These are phyloP conservation scores for Diploscapter pachys DNA, from an alignment of 1,140 invertebrate species.

Conservation along the genomic window DNA sequence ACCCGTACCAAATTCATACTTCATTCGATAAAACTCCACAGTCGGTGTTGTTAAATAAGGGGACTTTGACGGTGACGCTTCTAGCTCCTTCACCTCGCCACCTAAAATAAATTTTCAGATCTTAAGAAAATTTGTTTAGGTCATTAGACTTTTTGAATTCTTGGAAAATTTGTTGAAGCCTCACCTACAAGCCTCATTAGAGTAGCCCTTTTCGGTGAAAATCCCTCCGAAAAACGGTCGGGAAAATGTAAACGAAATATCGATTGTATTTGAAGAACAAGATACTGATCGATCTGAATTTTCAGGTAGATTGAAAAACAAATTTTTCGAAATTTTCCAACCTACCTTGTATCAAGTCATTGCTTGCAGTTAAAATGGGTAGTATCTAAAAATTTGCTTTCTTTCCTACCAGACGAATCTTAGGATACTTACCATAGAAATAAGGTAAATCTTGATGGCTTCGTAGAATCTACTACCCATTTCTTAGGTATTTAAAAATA, in stretches of 20 bases:
- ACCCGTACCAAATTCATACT: constrained; percentile 10
- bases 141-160: neutral
- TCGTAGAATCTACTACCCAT: too few relatives aligned
- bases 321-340: too few relatives aligned
- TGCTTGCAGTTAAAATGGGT: too few relatives aligned
- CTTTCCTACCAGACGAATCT: too few relatives aligned
- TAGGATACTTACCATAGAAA: too few relatives aligned
- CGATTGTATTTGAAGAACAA: constrained; percentile 21
- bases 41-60: constrained; percentile 16
- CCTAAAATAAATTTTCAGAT: constrained; percentile 14
- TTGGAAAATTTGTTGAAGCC: neutral
- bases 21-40: constrained; percentile 28
- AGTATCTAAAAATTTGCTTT: too few relatives aligned
- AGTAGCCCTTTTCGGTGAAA: constrained; percentile 33
- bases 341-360: too few relatives aligned
- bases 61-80: constrained; percentile 18
- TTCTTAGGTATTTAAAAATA: too few relatives aligned
- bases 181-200: constrained; percentile 27
- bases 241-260: constrained; percentile 25
- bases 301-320: neutral
- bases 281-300: constrained; percentile 24
- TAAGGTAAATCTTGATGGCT: too few relatives aligned
- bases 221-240: constrained; percentile 19
- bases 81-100: constrained; percentile 32
- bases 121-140: neutral